Conservation (phyloP, 2,113 vertebrate species). For the Acanthisitta chloris region DNA sequence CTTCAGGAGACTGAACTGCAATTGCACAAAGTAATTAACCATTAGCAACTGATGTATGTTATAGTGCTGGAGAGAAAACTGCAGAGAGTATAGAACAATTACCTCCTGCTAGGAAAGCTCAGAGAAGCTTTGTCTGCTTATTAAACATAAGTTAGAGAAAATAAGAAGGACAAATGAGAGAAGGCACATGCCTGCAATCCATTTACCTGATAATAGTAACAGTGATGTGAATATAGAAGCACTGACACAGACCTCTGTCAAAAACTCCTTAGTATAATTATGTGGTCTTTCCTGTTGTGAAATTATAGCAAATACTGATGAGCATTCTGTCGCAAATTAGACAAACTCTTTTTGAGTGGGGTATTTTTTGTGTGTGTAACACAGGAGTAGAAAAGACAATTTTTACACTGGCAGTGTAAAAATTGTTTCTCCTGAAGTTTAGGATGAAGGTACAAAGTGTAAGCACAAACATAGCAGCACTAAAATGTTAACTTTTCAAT, state of each 20-base stretch:
- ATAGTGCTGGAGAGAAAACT: background rate
- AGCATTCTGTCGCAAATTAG: background rate
- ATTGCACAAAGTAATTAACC: slow-evolving; percentile 66
- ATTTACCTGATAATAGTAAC: slow-evolving; percentile 1
- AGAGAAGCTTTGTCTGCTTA: slow-evolving; percentile 14
- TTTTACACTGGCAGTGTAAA: background rate
- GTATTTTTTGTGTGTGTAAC: background rate
- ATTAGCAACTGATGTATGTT: slow-evolving; percentile 24
- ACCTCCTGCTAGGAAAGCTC: slow-evolving; percentile 35
- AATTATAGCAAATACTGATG: background rate
- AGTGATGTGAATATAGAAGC: background rate
- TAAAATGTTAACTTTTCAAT: background rate
- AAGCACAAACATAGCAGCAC: background rate
- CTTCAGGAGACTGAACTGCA: slow-evolving; percentile 34
- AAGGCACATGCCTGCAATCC: slow-evolving; percentile 10
- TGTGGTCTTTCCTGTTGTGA: background rate
- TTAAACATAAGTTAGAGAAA: slow-evolving; percentile 1
- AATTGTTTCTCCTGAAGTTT: background rate
- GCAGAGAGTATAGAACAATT: slow-evolving; percentile 30
- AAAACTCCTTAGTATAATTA: background rate
- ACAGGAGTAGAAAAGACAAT: background rate
- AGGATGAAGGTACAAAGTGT: background rate
- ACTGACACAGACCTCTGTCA: background rate
- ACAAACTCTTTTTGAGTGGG: background rate
- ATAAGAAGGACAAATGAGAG: slow-evolving; percentile 5